These are phyloP conservation scores for Argyresthia goedartella DNA, from an alignment of 2,888 invertebrate species.

Conservation along the genomic window DNA sequence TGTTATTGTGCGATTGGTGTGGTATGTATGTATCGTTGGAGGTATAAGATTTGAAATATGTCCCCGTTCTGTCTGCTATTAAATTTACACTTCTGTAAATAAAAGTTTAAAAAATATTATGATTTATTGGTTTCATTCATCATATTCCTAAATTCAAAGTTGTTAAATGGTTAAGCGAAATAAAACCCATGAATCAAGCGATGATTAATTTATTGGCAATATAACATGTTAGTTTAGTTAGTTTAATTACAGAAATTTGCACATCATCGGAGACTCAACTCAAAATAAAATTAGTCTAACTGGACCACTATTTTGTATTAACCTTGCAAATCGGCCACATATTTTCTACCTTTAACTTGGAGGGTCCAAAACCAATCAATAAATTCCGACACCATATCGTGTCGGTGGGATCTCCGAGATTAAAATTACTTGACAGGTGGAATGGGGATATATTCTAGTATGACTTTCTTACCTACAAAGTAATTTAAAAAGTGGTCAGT, in stretches of 20 bases:
- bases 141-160: constrained; percentile 3
- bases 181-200: constrained; percentile 22
- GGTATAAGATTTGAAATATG: constrained; percentile 6
- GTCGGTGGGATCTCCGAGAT: too few species aligned
- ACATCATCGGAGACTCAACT: too few species aligned
- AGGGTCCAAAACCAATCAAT: too few species aligned
- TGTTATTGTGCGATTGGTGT: background rate
- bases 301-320: too few species aligned
- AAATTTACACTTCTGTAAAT: constrained; percentile 53
- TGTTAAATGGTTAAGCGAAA: constrained; percentile 13
- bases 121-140: constrained; percentile 15
- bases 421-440: too few species aligned
- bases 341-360: too few species aligned
- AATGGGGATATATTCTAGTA: too few species aligned
- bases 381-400: too few species aligned
- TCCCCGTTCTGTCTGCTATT: constrained; percentile 32
- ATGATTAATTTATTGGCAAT: background rate
- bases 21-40: constrained; percentile 18
- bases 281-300: too few species aligned
- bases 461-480: too few species aligned
- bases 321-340: too few species aligned
- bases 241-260: background rate
- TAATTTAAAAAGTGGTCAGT: too few species aligned
- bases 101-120: constrained; percentile 30
- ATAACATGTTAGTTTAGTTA: background rate